Conservation (phyloP, 92 coral and sea anemone species). For the Epizoanthus ramosus region DNA sequence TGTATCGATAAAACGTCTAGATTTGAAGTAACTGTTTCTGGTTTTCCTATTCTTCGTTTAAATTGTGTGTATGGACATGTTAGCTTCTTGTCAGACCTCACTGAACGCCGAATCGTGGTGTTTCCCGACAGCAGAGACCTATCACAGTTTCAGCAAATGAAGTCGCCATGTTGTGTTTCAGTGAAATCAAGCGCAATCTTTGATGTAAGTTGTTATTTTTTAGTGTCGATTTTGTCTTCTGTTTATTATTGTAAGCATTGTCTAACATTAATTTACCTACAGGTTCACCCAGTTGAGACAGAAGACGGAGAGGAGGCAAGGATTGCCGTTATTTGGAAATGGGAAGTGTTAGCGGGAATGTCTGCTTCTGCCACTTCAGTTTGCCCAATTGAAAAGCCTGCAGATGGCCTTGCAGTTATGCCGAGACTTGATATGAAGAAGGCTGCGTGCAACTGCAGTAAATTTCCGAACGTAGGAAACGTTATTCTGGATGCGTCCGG, state of each 20-base stretch:
- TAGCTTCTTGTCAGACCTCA: too few species aligned
- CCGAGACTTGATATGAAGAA: constrained; percentile 16
- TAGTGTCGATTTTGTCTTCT: neutral
- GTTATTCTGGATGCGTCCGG: neutral
- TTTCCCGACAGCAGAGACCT: too few species aligned
- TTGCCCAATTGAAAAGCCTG: constrained; percentile 33
- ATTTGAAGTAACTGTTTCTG: too few species aligned
- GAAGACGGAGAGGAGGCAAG: constrained; percentile 26
- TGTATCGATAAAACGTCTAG: too few species aligned
- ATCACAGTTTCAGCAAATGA: too few species aligned
- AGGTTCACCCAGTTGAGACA: constrained; percentile 45
- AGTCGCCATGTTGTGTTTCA: too few species aligned
- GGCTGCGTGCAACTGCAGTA: constrained; percentile 40
- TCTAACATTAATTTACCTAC: neutral
- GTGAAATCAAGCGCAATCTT: constrained; percentile 9
- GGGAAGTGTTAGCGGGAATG: neutral
- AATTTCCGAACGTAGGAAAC: constrained; percentile 16
- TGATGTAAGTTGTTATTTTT: too few species aligned
- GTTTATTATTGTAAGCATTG: neutral
- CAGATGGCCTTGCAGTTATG: constrained; percentile 7
- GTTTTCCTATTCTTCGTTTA: too few species aligned
- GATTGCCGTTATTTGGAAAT: constrained; percentile 31
- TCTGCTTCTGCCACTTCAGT: constrained; percentile 11
- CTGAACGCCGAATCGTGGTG: too few species aligned
- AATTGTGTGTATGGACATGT: too few species aligned